Base-by-base conservation (phyloP, 2,113 vertebrate genomes). In the Myiozetetes cayanensis region DNA sequence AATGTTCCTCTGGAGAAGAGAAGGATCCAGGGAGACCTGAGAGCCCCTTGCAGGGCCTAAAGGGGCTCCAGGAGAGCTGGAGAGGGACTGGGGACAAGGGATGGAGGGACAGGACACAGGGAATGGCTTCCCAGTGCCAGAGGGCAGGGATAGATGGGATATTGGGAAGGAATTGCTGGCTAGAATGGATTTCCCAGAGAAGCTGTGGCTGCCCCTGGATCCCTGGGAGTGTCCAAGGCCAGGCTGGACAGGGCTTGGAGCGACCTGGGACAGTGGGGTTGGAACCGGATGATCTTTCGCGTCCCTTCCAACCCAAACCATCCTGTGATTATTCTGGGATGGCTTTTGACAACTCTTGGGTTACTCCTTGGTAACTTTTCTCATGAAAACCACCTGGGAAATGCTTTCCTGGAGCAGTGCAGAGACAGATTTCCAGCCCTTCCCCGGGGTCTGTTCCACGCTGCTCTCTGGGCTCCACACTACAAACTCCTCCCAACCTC, bases 281-380 rank as follows among this genome's bases (percentile, higher is more conserved):
- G 52, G 4, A 8, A 9, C 14, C 22, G 1, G 3, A 0, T 8
- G 28, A 0, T 0, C 10, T 73, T n/a, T 5, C 3, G 46, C 3
- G 1, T 55, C 5, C 43, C 3, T 43, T 81, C 31, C 5, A 11
- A 0, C 37, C 27, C 9, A 67, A 71, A 35, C 5, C 12, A 7
- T 19, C 10, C 19, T 15, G 8, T 2, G 2, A 4, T 58, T 74
- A 4, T 58, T 74, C 46, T 79, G 0, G 17, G 16, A 21, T 73
- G 61, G 27, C 28, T 84, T 81, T 87, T 82, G 37, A 2, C 47
- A 52, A 24, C 19, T 66, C 15, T 50, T 9, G 8, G 25, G 25
- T 50, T 27, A 15, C 49, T 50, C 49, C 14, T 5, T 22, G 9
- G n/a, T 53, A 35, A 84, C 52, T 55, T 77, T 50, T 70, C 8